Percentiles rank a stretch among this genome's conserved stretches.
These are phyloP conservation scores for Amphibalanus amphitrite DNA, from an alignment of 1,140 invertebrate species.

Conservation along the genomic window DNA sequence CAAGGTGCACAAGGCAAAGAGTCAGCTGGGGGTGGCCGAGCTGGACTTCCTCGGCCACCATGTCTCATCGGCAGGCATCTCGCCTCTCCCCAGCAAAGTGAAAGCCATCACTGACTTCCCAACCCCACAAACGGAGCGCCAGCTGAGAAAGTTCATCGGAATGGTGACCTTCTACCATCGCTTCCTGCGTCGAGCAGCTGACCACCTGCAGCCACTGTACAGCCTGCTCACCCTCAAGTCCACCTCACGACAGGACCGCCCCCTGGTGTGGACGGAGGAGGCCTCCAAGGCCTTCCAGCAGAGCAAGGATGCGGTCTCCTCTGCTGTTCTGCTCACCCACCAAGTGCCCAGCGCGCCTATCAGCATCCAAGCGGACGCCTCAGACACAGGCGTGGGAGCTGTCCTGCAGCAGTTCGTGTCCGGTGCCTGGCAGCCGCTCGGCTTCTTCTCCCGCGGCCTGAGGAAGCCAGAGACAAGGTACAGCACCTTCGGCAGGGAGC, in stretches of 20 bases:
- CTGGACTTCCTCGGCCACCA: neutral
- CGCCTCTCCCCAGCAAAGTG: conserved; percentile 11
- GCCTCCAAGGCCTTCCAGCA: conserved; percentile 15
- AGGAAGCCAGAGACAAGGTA: conserved; percentile 12
- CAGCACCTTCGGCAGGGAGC: conserved; percentile 17
- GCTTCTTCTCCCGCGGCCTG: conserved; percentile 15
- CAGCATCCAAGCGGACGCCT: conserved; percentile 12
- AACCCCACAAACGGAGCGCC: conserved; percentile 20
- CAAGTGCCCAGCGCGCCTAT: conserved; percentile 1
- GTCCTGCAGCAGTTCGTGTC: conserved; percentile 10
- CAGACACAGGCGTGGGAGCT: conserved; percentile 7
- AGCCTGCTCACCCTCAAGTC: neutral
- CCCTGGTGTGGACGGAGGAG: conserved; percentile 13
- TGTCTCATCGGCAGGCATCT: neutral
- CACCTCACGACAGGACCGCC: neutral
- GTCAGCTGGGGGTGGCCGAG: conserved; percentile 10
- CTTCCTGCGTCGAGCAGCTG: neutral
- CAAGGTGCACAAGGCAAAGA: conserved; percentile 20
- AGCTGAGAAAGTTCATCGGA: conserved; percentile 25
- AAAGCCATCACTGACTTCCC: conserved; percentile 23
- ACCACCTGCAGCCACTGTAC: neutral
- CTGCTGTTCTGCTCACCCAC: conserved; percentile 3
- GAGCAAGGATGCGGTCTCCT: conserved; percentile 8
- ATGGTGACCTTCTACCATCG: neutral
- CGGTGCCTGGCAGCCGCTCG: conserved; percentile 8